Evolutionary conservation across 35 echinoderm and acorn worm genomes (phyloP), one percentile per base, ranked within the genome.

Genomic region (Patiria miniata): DNA sequence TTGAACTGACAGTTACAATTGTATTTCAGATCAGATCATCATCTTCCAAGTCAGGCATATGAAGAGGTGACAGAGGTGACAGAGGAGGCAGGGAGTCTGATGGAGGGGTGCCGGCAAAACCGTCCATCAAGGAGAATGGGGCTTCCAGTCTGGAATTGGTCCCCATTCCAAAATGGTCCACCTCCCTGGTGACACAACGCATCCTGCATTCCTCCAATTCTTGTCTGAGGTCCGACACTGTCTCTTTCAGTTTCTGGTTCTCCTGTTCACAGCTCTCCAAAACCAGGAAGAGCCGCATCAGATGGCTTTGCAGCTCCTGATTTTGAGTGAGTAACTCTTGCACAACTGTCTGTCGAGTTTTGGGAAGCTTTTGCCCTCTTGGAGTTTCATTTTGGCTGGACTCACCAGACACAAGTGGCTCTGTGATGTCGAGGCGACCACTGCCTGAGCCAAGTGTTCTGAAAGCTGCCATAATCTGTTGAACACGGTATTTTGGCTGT

Each of bases 21-120:
- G 4, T 12, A 47, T 6, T 47, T 47, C 42, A 47, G 42, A 47
- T 47, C 12, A 47, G 4, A 47, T 47, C 42, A 73, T 73, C 34
- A 14, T 73, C 65, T 73, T 87, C 69, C 78, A 87, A 87, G 68
- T 87, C 53, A 54, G 85, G 85, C 39, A 87, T 87, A 36, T 78
- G n/a, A 36, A 87, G 69, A 6, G 42, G 42, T 47, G 4, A 10
- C 52, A n/a, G n/a, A 2, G 84, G 84, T 36, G 84, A 10, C 52
- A 87, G 76, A 18, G 85, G 40, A 78, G 85, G 69, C n/a, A 77
- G 69, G 17, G 85, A 78, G 8, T 87, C 68, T 10, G 65, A 39
- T n/a, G 77, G 32, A 12, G 77, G 28, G 69, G 53, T 79, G 0
- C 29, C 16, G 33, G 68, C 38, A 50, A 77, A 54, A 36, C 39